Evolutionary conservation across 2,888 invertebrate species (phyloP).

Genomic region (Notocelia uddmanniana): DNA sequence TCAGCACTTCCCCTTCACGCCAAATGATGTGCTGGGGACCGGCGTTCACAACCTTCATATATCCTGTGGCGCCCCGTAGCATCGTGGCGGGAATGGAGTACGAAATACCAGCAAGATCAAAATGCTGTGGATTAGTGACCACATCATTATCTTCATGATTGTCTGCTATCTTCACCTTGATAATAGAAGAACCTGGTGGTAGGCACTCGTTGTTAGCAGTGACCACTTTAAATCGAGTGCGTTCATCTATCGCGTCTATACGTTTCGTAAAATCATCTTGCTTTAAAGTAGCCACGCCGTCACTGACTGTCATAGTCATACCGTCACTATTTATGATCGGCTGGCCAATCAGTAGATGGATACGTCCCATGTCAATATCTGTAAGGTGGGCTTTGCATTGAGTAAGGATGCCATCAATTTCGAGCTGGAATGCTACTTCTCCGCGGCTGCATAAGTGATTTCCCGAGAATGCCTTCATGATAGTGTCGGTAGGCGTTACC

Average conservation of each 20-base stretch:
- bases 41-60: slow-evolving; percentile 52
- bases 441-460: slow-evolving; percentile 36
- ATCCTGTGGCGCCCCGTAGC: slow-evolving; percentile 49
- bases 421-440: slow-evolving; percentile 48
- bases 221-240: no score
- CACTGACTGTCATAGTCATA: no score
- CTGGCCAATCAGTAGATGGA: slow-evolving; percentile 50
- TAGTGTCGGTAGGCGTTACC: slow-evolving; percentile 21
- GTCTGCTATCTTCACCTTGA: no score
- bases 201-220: no score
- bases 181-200: no score
- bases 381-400: slow-evolving; percentile 22
- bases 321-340: slow-evolving; percentile 29
- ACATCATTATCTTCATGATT: no score
- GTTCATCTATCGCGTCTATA: no score
- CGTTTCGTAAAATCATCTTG: no score
- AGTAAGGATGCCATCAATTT: slow-evolving; percentile 18
- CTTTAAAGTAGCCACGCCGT: no score
- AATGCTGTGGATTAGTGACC: slow-evolving; percentile 45
- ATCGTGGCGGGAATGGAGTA: slow-evolving; percentile 52
- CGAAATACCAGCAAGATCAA: slow-evolving; percentile 48
- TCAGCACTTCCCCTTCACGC: slow-evolving; percentile 38
- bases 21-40: slow-evolving; percentile 43
- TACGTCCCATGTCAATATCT: slow-evolving; percentile 46
- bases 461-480: slow-evolving; percentile 48